Conservation (phyloP, 2,113 vertebrate genomes). For the Paradisaea rubra region DNA sequence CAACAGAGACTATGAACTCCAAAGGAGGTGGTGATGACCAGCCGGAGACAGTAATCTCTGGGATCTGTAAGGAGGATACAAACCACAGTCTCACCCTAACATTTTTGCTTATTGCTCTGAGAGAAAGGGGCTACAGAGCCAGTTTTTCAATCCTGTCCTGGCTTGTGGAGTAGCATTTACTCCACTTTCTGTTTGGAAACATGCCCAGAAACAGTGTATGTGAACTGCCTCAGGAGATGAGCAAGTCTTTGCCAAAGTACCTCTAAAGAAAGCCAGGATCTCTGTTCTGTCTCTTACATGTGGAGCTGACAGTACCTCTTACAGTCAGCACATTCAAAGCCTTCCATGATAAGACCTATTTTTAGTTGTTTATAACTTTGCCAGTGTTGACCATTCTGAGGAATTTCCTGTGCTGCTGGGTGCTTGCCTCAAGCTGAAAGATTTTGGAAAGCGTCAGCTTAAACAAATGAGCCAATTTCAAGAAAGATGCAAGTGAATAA, state of each 20-base stretch:
- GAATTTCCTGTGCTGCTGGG: not conserved
- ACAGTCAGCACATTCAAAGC: not conserved
- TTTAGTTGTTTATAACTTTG: not conserved
- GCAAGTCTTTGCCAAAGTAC: constrained; percentile 4
- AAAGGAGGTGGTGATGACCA: not conserved
- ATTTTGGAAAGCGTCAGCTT: not conserved
- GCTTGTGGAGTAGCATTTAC: constrained; percentile 11
- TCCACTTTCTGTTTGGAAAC: not conserved
- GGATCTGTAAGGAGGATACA: not conserved
- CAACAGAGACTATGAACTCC: not conserved
- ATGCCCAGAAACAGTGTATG: not conserved
- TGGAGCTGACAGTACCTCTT: not conserved
- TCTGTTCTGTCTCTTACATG: not conserved
- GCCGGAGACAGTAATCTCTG: not conserved
- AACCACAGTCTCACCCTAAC: not conserved
- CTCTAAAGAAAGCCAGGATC: not conserved
- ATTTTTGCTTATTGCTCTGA: not conserved
- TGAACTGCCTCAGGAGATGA: constrained; percentile 26
- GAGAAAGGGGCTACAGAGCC: not conserved
- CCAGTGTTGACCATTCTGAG: not conserved
- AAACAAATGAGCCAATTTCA: not conserved
- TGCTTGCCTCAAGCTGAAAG: not conserved
- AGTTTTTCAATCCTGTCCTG: constrained; percentile 15
- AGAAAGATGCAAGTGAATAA: not conserved
- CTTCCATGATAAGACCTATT: not conserved